Conservation (phyloP, 2,888 invertebrate species). For the Pardosa pseudoannulata region DNA sequence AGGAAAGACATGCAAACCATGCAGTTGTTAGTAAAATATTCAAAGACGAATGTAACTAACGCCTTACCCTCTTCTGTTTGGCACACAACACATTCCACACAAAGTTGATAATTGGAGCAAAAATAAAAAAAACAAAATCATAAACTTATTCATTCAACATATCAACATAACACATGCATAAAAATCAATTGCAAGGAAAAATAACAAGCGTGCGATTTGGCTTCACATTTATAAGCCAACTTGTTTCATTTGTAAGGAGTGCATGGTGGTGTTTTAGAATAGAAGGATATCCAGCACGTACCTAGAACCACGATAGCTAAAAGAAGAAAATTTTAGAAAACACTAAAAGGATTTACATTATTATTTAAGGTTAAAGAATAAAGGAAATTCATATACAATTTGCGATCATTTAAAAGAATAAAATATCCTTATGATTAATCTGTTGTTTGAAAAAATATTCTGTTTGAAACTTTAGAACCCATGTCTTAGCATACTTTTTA, state of each 20-base stretch:
- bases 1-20: neutral
- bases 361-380: too few relatives aligned
- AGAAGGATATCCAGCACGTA: neutral
- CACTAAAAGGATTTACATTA: too few relatives aligned
- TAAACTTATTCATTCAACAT: neutral
- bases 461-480: too few relatives aligned
- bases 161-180: constrained; percentile 1
- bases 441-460: too few relatives aligned
- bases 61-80: constrained; percentile 6
- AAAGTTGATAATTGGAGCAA: neutral
- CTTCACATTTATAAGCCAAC: too few relatives aligned
- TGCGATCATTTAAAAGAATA: too few relatives aligned
- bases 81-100: neutral
- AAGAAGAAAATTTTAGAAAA: constrained; percentile 4
- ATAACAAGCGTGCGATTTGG: too few relatives aligned
- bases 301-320: neutral
- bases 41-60: neutral
- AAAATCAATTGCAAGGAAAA: neutral
- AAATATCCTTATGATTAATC: too few relatives aligned
- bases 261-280: too few relatives aligned
- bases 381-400: neutral
- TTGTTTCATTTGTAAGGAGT: too few relatives aligned
- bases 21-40: neutral
- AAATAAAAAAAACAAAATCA: constrained; percentile 7
- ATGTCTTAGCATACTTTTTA: too few relatives aligned